Base-by-base conservation (phyloP, 2,113 vertebrate genomes). In the Heteronetta atricapilla region DNA sequence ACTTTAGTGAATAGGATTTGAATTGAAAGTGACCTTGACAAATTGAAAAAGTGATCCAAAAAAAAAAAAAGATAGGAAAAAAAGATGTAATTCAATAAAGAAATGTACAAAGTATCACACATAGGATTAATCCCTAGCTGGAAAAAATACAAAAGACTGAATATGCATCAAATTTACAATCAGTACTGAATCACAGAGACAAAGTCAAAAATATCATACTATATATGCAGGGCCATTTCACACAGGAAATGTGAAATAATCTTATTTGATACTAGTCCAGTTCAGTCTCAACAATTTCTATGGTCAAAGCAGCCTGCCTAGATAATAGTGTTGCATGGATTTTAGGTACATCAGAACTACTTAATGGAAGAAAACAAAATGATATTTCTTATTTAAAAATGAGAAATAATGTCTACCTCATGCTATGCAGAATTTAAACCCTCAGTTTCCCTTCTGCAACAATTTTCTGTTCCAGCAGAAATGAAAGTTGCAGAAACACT, bases 1-100 rank as follows among this genome's bases (percentile, higher is more conserved):
- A 95, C 92, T 95, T 94, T 82, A 94, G 79, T 88, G 92, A 93
- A 96, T 89, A 90, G 68, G 75, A 91, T 95, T 93, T 96, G 75
- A 91, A 95, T 73, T 90, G 82, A 91, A 90, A 96, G 72, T 93
- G 93, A 94, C 90, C 75, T 82, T 94, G 94, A 95, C 75, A 94
- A 93, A 96, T 94, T 82, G 82, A 83, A 94, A 88, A 93, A 94
- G 70, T 94, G 56, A 78, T 91, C 46, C 72, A 48, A 77, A 87
- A 40, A 40, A 66, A 36, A 52, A 40, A 36, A 42, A 33, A 50
- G 0, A 77, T 21, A 75, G 90, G 58, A 52, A 0, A 73, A 42
- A 80, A 94, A 64, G 0, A 80, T 36, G 50, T 19, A 86, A 86
- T 88, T 90, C 73, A 90, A 91, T 94, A 81, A 90, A 52, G 77